Evolutionary conservation across 2,113 vertebrate species (phyloP).

Genomic region (Hyperopisus bebe): DNA sequence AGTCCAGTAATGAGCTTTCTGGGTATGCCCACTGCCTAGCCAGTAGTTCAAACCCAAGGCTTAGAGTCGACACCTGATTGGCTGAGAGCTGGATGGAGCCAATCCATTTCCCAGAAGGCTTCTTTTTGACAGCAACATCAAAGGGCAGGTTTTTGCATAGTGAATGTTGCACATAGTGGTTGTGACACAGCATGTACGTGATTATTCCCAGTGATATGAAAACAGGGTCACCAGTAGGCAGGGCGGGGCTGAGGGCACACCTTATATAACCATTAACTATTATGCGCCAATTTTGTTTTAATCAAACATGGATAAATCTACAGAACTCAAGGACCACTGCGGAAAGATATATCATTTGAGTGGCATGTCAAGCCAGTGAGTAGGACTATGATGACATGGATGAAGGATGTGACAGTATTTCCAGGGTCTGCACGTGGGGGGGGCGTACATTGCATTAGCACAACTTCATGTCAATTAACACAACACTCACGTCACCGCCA

Average conservation of each 20-base stretch:
- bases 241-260: neutral
- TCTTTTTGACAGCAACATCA: neutral
- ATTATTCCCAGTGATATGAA: neutral
- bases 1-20: neutral
- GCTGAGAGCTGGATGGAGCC: neutral
- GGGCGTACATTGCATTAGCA: neutral
- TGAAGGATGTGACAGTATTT: neutral
- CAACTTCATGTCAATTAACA: neutral
- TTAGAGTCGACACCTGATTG: neutral
- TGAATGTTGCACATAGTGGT: neutral
- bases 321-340: neutral
- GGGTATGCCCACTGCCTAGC: neutral
- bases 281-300: neutral
- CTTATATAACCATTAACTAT: neutral
- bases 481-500: neutral
- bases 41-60: neutral
- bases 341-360: neutral
- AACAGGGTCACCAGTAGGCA: neutral
- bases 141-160: neutral
- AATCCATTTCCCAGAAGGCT: neutral
- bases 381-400: neutral
- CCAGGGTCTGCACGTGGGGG: neutral
- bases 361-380: neutral
- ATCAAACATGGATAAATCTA: neutral
- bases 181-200: neutral